phyloP scores from a whole-genome alignment of 1,140 invertebrate genomes.

The Solenopsis invicta region DNA sequence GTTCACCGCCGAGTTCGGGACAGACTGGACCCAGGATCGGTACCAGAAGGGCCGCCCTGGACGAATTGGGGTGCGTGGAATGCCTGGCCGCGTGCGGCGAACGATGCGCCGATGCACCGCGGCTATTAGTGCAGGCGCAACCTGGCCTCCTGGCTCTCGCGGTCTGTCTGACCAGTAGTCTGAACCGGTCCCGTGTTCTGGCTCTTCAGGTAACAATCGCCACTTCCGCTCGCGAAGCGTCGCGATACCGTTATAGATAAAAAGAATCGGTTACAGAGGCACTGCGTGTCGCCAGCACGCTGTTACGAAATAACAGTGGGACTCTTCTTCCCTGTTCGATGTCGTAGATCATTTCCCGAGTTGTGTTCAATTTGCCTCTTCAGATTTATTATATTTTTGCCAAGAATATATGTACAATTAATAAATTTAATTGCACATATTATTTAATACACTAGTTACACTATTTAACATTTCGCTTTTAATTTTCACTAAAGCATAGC shows the following conservation, averaged over 20 bases:
- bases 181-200: constrained; percentile 93
- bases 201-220: constrained; percentile 92
- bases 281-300: constrained; percentile 2
- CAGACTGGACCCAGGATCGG: constrained; percentile 85
- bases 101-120: constrained; percentile 91
- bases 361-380: not conserved
- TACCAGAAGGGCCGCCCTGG: constrained; percentile 90
- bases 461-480: not conserved
- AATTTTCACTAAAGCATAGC: not conserved
- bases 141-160: constrained; percentile 95
- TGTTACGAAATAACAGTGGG: not conserved
- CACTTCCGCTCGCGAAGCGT: constrained; percentile 62
- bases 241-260: constrained; percentile 71
- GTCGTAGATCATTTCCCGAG: not conserved
- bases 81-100: constrained; percentile 93
- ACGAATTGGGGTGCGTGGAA: constrained; percentile 96
- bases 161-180: constrained; percentile 95
- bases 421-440: not conserved
- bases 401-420: not conserved
- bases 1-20: constrained; percentile 85
- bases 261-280: constrained; percentile 39
- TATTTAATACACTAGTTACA: constrained; percentile 5
- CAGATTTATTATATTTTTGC: not conserved
- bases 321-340: not conserved
- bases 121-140: constrained; percentile 91